Conservation (phyloP, 1,140 invertebrate genomes). For the Drosophila murphyi region DNA sequence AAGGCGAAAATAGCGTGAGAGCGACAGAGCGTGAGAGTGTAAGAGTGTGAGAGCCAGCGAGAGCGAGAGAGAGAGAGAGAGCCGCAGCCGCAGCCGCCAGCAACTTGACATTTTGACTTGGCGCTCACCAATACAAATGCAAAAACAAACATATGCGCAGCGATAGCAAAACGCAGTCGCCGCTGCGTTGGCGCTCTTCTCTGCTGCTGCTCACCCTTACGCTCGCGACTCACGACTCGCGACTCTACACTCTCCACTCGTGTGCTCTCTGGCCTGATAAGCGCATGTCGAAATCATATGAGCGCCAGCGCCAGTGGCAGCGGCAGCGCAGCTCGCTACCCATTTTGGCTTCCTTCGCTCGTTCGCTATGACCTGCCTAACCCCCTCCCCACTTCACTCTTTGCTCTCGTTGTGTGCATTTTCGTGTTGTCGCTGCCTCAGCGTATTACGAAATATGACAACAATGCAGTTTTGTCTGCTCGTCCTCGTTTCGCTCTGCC, state of each 20-base stretch:
- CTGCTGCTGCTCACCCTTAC: constrained; percentile 19
- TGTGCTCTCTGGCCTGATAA: constrained; percentile 50
- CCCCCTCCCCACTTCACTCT: background rate
- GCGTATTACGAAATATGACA: constrained; percentile 84
- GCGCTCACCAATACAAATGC: constrained; percentile 10
- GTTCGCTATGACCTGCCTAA: constrained; percentile 50
- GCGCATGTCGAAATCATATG: constrained; percentile 64
- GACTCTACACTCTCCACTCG: constrained; percentile 20
- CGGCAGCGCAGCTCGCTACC: constrained; percentile 36
- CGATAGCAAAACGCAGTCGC: constrained; percentile 11
- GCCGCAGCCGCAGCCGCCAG: constrained; percentile 4
- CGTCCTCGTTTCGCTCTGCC: constrained; percentile 79
- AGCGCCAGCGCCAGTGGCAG: constrained; percentile 7
- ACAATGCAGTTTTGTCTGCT: constrained; percentile 78
- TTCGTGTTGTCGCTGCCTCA: constrained; percentile 58
- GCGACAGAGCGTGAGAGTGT: background rate
- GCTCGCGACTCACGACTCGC: constrained; percentile 33
- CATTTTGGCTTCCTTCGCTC: constrained; percentile 51
- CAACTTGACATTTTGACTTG: constrained; percentile 69
- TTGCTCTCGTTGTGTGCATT: constrained; percentile 26
- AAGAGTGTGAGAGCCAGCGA: constrained; percentile 8
- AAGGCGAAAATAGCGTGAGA: constrained; percentile 16
- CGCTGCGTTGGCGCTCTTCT: constrained; percentile 76
- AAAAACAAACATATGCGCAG: constrained; percentile 26
- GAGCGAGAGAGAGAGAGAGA: constrained; percentile 23